Conservation (phyloP, 2,888 invertebrate species). For the Catocala nupta region DNA sequence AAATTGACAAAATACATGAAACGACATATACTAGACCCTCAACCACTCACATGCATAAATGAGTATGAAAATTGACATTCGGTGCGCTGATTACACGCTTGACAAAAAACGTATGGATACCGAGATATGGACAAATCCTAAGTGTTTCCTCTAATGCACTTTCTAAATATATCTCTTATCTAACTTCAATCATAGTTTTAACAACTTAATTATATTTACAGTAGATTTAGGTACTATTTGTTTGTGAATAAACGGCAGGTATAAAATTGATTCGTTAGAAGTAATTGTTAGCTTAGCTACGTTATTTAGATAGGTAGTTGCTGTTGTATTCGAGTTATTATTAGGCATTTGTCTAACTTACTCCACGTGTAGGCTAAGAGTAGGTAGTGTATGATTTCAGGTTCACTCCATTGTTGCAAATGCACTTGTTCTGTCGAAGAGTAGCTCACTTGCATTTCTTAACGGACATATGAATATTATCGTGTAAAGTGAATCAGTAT, state of each 20-base stretch:
- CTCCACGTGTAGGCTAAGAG: conserved; percentile 60
- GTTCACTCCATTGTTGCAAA: conserved; percentile 44
- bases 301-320: conserved; percentile 20
- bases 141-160: neutral
- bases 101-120: neutral
- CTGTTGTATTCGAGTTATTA: conserved; percentile 40
- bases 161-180: conserved; percentile 13
- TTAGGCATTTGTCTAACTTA: conserved; percentile 55
- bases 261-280: conserved; percentile 28
- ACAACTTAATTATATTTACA: neutral
- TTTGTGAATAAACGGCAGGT: neutral
- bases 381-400: conserved; percentile 64
- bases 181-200: neutral
- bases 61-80: too few relatives aligned
- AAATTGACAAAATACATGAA: too few relatives aligned
- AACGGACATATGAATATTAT: too few relatives aligned
- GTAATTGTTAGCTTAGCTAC: conserved; percentile 17
- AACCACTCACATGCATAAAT: too few relatives aligned
- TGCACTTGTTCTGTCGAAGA: conserved; percentile 15
- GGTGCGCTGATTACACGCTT: neutral
- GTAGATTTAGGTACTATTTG: neutral
- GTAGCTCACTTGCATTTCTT: neutral
- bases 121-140: neutral
- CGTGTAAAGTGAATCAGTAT: too few relatives aligned
- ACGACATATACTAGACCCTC: too few relatives aligned